Conservation (phyloP, 2,888 invertebrate species). For the Pollenia griseotomentosa region DNA sequence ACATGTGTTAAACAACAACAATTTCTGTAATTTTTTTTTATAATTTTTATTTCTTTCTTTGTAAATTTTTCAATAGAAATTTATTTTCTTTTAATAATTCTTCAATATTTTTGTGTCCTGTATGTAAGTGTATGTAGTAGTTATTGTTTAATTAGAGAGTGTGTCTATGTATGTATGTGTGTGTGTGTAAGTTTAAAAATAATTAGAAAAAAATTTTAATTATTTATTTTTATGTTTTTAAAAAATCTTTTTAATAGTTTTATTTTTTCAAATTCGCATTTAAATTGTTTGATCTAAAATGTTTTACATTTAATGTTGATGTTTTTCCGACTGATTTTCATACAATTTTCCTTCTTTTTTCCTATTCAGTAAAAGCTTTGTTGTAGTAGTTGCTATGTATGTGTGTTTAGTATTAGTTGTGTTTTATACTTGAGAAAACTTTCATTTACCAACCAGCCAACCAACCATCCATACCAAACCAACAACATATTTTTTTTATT, state of each 20-base stretch:
- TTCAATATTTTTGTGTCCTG: slow-evolving; percentile 62
- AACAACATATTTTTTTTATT: slow-evolving; percentile 14
- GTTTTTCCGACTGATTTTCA: slow-evolving; percentile 29
- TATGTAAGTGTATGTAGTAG: slow-evolving; percentile 75
- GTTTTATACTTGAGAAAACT: slow-evolving; percentile 73
- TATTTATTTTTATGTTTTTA: slow-evolving; percentile 40
- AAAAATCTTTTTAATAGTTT: slow-evolving; percentile 33
- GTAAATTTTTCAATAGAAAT: slow-evolving; percentile 73
- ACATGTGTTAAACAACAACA: slow-evolving; percentile 78
- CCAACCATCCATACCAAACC: slow-evolving; percentile 2
- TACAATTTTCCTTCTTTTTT: slow-evolving; percentile 22
- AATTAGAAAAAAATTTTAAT: slow-evolving; percentile 32
- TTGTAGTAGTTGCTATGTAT: slow-evolving; percentile 46
- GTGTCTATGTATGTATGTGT: slow-evolving; percentile 29
- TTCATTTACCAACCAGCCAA: slow-evolving; percentile 56
- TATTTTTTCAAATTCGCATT: slow-evolving; percentile 32
- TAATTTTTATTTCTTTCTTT: slow-evolving; percentile 54
- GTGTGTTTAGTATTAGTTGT: slow-evolving; percentile 56
- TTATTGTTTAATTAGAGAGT: slow-evolving; percentile 57
- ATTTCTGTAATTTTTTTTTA: slow-evolving; percentile 77
- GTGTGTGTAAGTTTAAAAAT: slow-evolving; percentile 11
- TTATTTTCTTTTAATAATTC: slow-evolving; percentile 56
- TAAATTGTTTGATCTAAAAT: slow-evolving; percentile 66
- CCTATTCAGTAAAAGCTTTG: slow-evolving; percentile 56
- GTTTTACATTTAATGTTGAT: slow-evolving; percentile 66